A percentile compares a stretch with the other conserved stretches of the same genome.
phyloP scores from a whole-genome alignment of 2,113 vertebrate species.

The Bambusicola thoracicus region DNA sequence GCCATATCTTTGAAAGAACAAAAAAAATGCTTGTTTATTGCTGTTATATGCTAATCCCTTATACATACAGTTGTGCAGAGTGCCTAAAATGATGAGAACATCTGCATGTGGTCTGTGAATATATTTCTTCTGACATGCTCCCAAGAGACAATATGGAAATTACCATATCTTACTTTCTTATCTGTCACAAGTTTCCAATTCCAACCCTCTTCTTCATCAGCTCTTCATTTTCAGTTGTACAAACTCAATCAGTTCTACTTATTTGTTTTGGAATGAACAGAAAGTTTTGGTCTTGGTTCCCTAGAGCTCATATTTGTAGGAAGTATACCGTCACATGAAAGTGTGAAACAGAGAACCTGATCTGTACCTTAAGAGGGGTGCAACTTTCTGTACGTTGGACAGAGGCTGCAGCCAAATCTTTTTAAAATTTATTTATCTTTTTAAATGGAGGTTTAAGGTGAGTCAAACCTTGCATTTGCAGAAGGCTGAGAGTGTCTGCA shows the following conservation, averaged over 20 bases:
- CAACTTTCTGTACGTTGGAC: background rate
- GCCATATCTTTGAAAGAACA: slow-evolving; percentile 1
- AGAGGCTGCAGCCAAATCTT: background rate
- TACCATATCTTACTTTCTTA: slow-evolving; percentile 24
- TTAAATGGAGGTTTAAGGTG: background rate
- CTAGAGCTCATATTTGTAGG: background rate
- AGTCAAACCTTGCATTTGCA: background rate
- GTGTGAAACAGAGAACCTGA: background rate
- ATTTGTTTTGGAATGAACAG: background rate
- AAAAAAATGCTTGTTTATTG: slow-evolving; percentile 49
- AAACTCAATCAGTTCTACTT: background rate
- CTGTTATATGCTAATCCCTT: slow-evolving; percentile 35
- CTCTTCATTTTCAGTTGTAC: background rate
- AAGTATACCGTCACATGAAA: background rate
- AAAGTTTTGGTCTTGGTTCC: background rate
- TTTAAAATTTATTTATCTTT: background rate
- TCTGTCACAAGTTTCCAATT: slow-evolving; percentile 36
- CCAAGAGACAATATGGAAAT: slow-evolving; percentile 1
- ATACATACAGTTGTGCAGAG: slow-evolving; percentile 27
- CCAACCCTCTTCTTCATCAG: background rate
- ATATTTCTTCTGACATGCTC: slow-evolving; percentile 57
- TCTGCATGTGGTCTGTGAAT: slow-evolving; percentile 54
- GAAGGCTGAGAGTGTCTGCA: background rate
- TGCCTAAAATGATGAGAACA: slow-evolving; percentile 36
- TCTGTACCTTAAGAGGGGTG: background rate